Evolutionary conservation across 2,888 invertebrate genomes (phyloP).

Genomic region (Alcis repandata): DNA sequence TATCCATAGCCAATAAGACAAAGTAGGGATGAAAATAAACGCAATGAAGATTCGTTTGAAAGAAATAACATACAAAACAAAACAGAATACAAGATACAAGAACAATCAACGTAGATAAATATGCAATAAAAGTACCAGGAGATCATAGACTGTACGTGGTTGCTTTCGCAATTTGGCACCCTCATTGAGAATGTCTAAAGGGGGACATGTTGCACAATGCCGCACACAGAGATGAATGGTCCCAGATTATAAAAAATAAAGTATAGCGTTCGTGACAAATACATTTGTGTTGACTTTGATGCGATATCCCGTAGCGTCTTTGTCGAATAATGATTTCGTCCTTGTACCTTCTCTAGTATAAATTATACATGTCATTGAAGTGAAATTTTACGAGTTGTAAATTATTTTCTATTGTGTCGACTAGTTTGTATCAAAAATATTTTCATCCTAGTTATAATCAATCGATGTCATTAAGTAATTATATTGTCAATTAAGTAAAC

Average conservation of each 20-base stretch:
- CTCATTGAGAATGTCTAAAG: constrained; percentile 33
- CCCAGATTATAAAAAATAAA: constrained; percentile 10
- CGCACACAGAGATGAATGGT: not conserved
- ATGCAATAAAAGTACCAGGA: constrained; percentile 74
- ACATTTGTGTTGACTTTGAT: not conserved
- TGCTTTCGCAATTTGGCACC: constrained; percentile 68
- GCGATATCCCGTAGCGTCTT: not conserved
- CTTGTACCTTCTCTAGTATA: not conserved
- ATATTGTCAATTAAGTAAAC: constrained; percentile 14
- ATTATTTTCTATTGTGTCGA: no score
- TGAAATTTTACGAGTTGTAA: no score
- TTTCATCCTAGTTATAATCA: not conserved
- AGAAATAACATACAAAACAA: not conserved
- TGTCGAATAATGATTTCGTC: not conserved
- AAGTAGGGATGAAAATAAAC: no score
- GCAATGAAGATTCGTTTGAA: no score
- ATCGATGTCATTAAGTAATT: not conserved
- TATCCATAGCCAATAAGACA: no score
- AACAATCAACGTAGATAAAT: constrained; percentile 49
- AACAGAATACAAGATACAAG: not conserved
- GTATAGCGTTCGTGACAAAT: not conserved
- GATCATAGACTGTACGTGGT: constrained; percentile 57
- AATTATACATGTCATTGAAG: not conserved
- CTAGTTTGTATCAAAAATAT: not conserved
- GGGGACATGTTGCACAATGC: constrained; percentile 13